Evolutionary conservation across 2,888 invertebrate genomes (phyloP), one percentile per base, ranked within the genome.

Genomic region (Corythucha ciliata): DNA sequence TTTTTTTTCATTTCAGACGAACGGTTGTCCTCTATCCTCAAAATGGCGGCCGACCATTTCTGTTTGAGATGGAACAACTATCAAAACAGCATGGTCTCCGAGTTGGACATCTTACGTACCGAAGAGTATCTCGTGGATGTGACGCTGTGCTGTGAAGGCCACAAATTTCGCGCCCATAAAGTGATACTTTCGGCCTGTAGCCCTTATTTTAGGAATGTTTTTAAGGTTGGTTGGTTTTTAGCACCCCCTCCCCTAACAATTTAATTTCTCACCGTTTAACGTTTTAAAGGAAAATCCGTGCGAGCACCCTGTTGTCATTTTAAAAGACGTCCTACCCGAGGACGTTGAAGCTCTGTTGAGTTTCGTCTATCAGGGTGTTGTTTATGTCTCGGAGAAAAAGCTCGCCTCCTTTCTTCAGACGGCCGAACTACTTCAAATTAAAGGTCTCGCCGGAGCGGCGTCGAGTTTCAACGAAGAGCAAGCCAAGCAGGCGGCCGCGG

Each of bases 61-160:
- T 81, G 81, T 70, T 73, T 81, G 67, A 78, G 79, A 70, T 81
- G 81, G 81, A 81, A 80, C 67, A 80, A 80, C 67, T 81, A 80
- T 70, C 79, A 80, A 68, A 74, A 74, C 53, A 81, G 79, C 63
- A 79, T 81, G 63, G 75, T 80, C 56, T 76, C 76, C 64, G 80
- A 80, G 34, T 75, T 81, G 65, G 80, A 80, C 69, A 79, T 78
- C 60, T 70, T 81, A 58, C 77, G 80, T 65, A 76, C 73, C 61
- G 79, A 79, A 10, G 80, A 81, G 69, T 78, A 80, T 69, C 72
- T 81, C 62, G 80, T 80, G 53, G 81, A 82, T 70, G 81, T 81
- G 62, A 81, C 81, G 56, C 71, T 82, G 63, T 79, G 80, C 62
- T 81, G 80, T 67, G 81, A 81, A 69, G 81, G 81, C 61, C 74